Evolutionary conservation across 1,140 invertebrate genomes (phyloP), one percentile per base, ranked within the genome.

Genomic region (Stenopsyche tienmushanensis): DNA sequence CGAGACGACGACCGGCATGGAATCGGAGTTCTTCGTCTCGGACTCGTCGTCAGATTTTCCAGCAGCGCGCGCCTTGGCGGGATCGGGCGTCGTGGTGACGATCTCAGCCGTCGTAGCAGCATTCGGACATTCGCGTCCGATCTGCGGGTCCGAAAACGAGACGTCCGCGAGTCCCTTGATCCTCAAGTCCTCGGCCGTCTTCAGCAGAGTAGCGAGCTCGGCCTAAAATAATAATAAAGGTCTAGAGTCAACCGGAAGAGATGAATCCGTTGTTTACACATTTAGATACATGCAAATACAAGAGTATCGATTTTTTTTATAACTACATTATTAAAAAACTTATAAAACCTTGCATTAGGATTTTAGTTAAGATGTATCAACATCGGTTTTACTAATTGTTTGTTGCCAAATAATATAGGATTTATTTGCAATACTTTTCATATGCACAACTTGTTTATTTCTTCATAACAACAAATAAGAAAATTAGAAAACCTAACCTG

Each of bases 141-240:
- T 81, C 71, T 62, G 75, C 73, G 71, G 80, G 72, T 89, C 87
- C 66, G 85, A 85, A 89, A 90, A 92, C 62, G 90, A 90, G 1
- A 93, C 90, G 77, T 95, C 92, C 34, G 93, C 92, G 17, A 96
- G 78, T 0, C 94, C 94, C 80, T 96, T 96, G 65, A 96, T 93
- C 74, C 92, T 86, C 7, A 96, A 80, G 74, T 93, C 93, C 78
- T 96, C 93, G 1, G 94, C 94, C 58, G 93, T 94, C 81, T 94
- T 94, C 73, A 96, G 75, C 49, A 96, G 78, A 24, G 91, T 92
- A 13, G 90, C 88, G 49, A 96, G 77, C 74, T 91, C 89, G 52
- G 89, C 88, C 88, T 93, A 15, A 47, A 47, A 47, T 47, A 47
- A n/a, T n/a, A n/a, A n/a, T n/a, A n/a, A n/a, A n/a, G n/a, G n/a